These are phyloP conservation scores for Eospalax fontanierii DNA, from an alignment of 2,797 vertebrate species.

Conservation along the genomic window DNA sequence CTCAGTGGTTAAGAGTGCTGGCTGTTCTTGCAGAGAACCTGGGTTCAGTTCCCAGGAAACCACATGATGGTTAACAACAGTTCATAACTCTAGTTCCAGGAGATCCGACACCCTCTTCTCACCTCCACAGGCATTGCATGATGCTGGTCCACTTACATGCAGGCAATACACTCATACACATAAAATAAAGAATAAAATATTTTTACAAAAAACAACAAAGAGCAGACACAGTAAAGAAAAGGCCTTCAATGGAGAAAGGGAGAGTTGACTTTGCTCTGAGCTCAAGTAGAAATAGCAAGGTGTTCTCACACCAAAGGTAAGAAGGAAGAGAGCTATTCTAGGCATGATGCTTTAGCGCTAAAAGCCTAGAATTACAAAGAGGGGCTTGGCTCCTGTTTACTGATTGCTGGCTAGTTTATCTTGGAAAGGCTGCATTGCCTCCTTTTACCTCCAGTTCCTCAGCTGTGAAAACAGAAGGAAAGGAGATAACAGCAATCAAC, in stretches of 20 bases:
- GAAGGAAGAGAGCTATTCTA: slow-evolving; percentile 9
- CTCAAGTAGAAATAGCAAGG: neutral
- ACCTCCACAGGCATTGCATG: too few relatives aligned
- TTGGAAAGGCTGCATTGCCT: neutral
- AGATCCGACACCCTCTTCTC: too few relatives aligned
- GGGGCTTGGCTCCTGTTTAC: neutral
- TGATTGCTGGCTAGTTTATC: neutral
- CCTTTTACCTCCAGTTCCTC: neutral
- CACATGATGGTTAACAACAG: too few relatives aligned
- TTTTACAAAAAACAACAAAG: too few relatives aligned
- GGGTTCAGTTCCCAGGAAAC: too few relatives aligned
- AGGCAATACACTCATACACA: too few relatives aligned
- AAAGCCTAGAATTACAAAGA: neutral
- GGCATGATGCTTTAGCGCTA: neutral
- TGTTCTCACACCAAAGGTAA: neutral
- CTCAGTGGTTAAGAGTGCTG: too few relatives aligned
- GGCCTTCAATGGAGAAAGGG: neutral
- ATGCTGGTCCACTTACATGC: too few relatives aligned
- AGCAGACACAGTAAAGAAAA: slow-evolving; percentile 12
- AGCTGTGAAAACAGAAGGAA: slow-evolving; percentile 17
- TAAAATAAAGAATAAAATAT: too few relatives aligned
- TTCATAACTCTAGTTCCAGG: too few relatives aligned
- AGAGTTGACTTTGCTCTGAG: neutral
- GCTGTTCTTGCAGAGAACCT: too few relatives aligned
- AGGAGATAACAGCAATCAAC: slow-evolving; percentile 39